Conservation (phyloP, 2,888 invertebrate genomes). For the Aleiodes leptofemur region DNA sequence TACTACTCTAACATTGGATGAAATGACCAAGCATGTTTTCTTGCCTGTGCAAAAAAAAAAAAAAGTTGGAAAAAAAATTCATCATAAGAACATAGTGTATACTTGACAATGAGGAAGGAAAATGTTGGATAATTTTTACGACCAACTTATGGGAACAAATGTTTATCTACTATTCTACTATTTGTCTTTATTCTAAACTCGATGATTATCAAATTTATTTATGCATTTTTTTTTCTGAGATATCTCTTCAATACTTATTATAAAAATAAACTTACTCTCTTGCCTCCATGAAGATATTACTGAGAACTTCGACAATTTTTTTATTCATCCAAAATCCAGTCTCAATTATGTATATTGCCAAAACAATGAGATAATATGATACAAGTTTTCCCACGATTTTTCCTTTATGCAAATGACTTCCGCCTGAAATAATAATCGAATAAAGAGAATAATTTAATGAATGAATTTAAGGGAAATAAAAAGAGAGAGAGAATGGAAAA, state of each 20-base stretch:
- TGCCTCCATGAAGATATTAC: conserved; percentile 50
- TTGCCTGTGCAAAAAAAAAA: too few species aligned
- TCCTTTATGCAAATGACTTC: conserved; percentile 53
- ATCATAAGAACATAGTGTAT: conserved; percentile 23
- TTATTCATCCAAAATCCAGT: conserved; percentile 57
- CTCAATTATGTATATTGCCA: conserved; percentile 59
- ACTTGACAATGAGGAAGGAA: conserved; percentile 25
- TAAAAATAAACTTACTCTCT: conserved; percentile 51
- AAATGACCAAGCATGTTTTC: conserved; percentile 15
- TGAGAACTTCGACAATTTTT: conserved; percentile 55
- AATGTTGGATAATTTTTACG: conserved; percentile 10
- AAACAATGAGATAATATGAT: conserved; percentile 59
- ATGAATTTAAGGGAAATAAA: too few species aligned
- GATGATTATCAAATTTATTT: conserved; percentile 21
- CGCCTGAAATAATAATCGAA: conserved; percentile 51
- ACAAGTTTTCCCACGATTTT: conserved; percentile 59
- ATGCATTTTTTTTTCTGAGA: conserved; percentile 11
- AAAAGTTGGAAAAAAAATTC: background rate
- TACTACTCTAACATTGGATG: conserved; percentile 7
- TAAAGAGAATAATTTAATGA: conserved; percentile 11
- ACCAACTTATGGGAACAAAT: conserved; percentile 28
- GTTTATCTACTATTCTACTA: conserved; percentile 20
- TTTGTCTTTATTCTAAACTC: conserved; percentile 14
- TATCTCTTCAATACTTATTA: background rate
- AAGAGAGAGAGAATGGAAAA: background rate